A percentile compares a stretch with the other conserved stretches of the same genome.
phyloP scores from a whole-genome alignment of 2,113 vertebrate species.

The Sinocyclocheilus rhinocerous region DNA sequence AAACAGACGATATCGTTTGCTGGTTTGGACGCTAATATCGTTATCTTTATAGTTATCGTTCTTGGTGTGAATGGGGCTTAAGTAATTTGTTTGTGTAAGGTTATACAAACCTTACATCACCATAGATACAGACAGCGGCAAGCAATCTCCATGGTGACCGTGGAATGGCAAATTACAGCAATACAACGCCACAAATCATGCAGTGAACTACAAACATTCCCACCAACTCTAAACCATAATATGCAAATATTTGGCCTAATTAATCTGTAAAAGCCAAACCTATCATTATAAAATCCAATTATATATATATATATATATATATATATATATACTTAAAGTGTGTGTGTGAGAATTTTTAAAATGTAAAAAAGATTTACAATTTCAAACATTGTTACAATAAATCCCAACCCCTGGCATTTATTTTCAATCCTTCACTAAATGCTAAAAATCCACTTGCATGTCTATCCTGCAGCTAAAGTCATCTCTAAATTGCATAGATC shows the following conservation, averaged over 20 bases:
- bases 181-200: constrained; percentile 61
- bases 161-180: constrained; percentile 54
- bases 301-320: background rate
- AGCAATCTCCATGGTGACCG: constrained; percentile 59
- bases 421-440: background rate
- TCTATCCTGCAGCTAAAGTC: background rate
- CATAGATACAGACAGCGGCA: constrained; percentile 50
- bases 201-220: constrained; percentile 40
- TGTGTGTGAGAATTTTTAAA: background rate
- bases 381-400: background rate
- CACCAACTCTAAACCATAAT: background rate
- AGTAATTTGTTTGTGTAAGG: background rate
- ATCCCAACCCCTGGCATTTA: background rate
- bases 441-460: background rate
- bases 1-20: too few species aligned
- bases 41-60: too few species aligned
- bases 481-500: background rate
- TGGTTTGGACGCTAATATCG: too few species aligned
- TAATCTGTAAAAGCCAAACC: background rate
- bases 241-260: background rate
- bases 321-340: too few species aligned
- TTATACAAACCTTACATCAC: constrained; percentile 45
- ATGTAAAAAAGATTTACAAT: background rate
- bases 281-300: background rate
- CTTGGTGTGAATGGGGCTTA: too few species aligned